These are phyloP conservation scores for Garrulus glandarius DNA, from an alignment of 2,797 vertebrate species.

Conservation along the genomic window DNA sequence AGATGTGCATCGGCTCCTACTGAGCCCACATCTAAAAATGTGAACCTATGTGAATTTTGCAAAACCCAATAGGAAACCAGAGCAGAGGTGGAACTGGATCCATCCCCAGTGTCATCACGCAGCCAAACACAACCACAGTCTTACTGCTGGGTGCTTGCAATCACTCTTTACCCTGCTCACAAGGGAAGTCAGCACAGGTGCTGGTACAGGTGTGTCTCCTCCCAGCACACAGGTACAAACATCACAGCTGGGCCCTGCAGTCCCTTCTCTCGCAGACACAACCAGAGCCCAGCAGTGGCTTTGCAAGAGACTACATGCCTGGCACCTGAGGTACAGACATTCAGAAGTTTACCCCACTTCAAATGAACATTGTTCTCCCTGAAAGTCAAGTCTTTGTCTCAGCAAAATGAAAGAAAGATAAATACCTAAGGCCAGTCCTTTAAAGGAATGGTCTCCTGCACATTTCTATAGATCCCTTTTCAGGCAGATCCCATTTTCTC, in stretches of 20 bases:
- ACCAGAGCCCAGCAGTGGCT: not conserved
- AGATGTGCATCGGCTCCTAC: not conserved
- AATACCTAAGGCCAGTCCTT: not conserved
- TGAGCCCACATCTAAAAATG: fast-evolving
- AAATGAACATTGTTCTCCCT: not conserved
- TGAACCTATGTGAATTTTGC: not conserved
- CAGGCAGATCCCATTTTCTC: conserved; percentile 10
- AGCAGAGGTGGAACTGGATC: not conserved
- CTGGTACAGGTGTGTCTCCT: not conserved
- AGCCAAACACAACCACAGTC: not conserved
- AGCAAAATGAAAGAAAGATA: not conserved
- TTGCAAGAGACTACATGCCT: not conserved
- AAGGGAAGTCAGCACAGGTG: not conserved
- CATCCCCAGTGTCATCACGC: no score
- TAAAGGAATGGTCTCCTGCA: not conserved
- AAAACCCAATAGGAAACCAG: not conserved
- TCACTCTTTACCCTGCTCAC: not conserved
- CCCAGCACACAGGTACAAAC: not conserved
- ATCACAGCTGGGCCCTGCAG: not conserved
- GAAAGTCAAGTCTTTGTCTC: not conserved
- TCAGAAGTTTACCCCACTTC: not conserved
- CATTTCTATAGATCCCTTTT: not conserved
- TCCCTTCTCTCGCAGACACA: not conserved
- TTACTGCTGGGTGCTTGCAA: no score
- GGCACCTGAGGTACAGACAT: not conserved